A percentile compares a stretch with the other conserved stretches of the same genome.
phyloP scores from a whole-genome alignment of 1,140 invertebrate species.

The Drosophila tani region DNA sequence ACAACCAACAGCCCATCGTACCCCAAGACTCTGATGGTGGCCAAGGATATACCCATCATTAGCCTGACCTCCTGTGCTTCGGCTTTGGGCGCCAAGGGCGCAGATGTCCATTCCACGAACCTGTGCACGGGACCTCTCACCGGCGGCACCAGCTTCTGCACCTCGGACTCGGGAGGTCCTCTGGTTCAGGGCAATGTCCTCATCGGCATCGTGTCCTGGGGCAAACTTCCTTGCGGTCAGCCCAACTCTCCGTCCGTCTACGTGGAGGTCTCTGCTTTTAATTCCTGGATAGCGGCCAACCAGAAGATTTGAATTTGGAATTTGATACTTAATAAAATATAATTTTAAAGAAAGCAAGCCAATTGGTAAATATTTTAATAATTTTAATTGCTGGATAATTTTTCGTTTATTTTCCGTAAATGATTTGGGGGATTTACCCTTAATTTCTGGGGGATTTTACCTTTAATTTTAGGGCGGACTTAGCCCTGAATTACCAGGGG shows the following conservation, averaged over 20 bases:
- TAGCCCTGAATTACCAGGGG: too few species aligned
- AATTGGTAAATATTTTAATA: not conserved
- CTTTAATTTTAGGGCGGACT: too few species aligned
- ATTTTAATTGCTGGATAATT: too few species aligned
- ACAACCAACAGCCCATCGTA: constrained; percentile 70
- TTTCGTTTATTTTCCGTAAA: too few species aligned
- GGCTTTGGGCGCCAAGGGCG: constrained; percentile 73
- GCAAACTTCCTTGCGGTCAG: constrained; percentile 86
- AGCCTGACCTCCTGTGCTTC: constrained; percentile 59
- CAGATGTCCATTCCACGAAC: constrained; percentile 84
- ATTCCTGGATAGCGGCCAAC: constrained; percentile 87
- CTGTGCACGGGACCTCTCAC: constrained; percentile 86
- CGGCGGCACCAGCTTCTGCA: constrained; percentile 85
- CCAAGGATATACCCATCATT: constrained; percentile 73
- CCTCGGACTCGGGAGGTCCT: constrained; percentile 85
- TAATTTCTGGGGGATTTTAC: too few species aligned
- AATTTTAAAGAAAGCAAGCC: not conserved
- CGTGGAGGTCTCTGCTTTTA: constrained; percentile 88
- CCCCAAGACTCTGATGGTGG: constrained; percentile 84
- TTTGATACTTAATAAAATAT: not conserved
- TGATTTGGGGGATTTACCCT: too few species aligned
- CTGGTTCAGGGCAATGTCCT: constrained; percentile 75
- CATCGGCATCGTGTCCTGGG: constrained; percentile 85
- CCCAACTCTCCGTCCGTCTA: constrained; percentile 90
- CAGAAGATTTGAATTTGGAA: constrained; percentile 31